A percentile compares a stretch with the other conserved stretches of the same genome.
These are phyloP conservation scores for Pyrgus malvae DNA, from an alignment of 2,888 invertebrate genomes.

Conservation along the genomic window DNA sequence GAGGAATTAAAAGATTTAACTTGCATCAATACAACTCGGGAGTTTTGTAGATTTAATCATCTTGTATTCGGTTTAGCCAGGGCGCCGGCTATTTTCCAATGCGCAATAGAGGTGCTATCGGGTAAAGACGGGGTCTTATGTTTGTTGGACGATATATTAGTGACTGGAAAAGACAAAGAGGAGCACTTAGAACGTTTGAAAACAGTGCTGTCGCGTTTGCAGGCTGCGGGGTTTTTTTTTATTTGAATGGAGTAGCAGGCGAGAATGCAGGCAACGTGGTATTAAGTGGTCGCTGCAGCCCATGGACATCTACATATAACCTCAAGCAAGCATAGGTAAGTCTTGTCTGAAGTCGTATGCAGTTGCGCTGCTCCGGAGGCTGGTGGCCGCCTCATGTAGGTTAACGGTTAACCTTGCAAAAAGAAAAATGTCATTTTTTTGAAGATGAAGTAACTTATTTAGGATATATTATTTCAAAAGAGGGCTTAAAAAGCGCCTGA, in stretches of 20 bases:
- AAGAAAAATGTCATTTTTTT: too few relatives aligned
- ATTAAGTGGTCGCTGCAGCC: too few relatives aligned
- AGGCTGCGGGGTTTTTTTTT: constrained; percentile 31
- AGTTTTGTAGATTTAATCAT: constrained; percentile 24
- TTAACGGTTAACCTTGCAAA: too few relatives aligned
- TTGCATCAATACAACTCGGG: constrained; percentile 27
- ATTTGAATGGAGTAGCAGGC: too few relatives aligned
- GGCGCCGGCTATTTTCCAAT: constrained; percentile 34
- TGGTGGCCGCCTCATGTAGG: too few relatives aligned
- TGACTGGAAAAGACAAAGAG: constrained; percentile 14
- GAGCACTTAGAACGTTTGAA: constrained; percentile 27
- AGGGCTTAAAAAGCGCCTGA: constrained; percentile 21
- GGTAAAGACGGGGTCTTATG: constrained; percentile 30
- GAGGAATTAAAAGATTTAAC: constrained; percentile 26
- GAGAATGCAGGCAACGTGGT: too few relatives aligned
- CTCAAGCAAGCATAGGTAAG: too few relatives aligned
- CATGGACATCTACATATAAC: too few relatives aligned
- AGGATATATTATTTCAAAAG: constrained; percentile 22
- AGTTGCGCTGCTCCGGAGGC: too few relatives aligned
- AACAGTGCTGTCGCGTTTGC: constrained; percentile 26
- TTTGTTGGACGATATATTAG: constrained; percentile 28
- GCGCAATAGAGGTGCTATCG: constrained; percentile 31
- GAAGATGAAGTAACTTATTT: constrained; percentile 27
- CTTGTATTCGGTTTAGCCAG: constrained; percentile 32
- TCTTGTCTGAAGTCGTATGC: too few relatives aligned